A percentile compares a stretch with the other conserved stretches of the same genome.
Evolutionary conservation across 2,888 invertebrate species (phyloP).

Genomic region (Vanessa cardui): DNA sequence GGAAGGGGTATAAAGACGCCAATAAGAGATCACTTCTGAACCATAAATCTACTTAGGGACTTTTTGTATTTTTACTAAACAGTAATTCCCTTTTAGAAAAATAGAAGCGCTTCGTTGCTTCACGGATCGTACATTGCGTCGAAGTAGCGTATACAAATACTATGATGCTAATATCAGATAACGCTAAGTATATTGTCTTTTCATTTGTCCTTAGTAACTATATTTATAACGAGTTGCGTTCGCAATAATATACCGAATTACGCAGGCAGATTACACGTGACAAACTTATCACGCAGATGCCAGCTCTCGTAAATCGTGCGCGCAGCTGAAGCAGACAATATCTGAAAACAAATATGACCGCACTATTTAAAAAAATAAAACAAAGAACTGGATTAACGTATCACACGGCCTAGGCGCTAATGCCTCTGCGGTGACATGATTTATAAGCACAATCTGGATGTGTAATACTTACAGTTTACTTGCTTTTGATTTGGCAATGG

Average conservation of each 20-base stretch:
- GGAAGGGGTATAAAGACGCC: constrained; percentile 34
- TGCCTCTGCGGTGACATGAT: constrained; percentile 71
- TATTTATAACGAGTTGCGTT: constrained; percentile 54
- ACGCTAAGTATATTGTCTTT: constrained; percentile 71
- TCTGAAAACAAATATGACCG: constrained; percentile 80
- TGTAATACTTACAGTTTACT: constrained; percentile 66
- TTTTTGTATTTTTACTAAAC: constrained; percentile 7
- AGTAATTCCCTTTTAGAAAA: not conserved
- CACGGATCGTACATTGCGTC: constrained; percentile 16
- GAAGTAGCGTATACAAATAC: constrained; percentile 61
- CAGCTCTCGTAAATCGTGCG: constrained; percentile 78
- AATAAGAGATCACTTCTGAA: constrained; percentile 34
- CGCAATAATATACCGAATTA: constrained; percentile 79
- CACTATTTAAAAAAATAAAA: constrained; percentile 82
- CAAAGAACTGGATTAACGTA: constrained; percentile 80
- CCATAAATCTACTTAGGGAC: constrained; percentile 29
- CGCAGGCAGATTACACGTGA: constrained; percentile 79
- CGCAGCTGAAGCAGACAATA: constrained; percentile 73
- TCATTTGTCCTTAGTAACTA: constrained; percentile 62
- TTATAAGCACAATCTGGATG: constrained; percentile 71
- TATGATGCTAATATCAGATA: constrained; percentile 71
- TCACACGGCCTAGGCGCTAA: constrained; percentile 70
- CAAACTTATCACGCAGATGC: constrained; percentile 77
- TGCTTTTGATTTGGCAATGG: constrained; percentile 77
- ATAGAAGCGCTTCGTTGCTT: constrained; percentile 14